Evolutionary conservation across 2,113 vertebrate species (phyloP).

Genomic region (Peromyscus leucopus): DNA sequence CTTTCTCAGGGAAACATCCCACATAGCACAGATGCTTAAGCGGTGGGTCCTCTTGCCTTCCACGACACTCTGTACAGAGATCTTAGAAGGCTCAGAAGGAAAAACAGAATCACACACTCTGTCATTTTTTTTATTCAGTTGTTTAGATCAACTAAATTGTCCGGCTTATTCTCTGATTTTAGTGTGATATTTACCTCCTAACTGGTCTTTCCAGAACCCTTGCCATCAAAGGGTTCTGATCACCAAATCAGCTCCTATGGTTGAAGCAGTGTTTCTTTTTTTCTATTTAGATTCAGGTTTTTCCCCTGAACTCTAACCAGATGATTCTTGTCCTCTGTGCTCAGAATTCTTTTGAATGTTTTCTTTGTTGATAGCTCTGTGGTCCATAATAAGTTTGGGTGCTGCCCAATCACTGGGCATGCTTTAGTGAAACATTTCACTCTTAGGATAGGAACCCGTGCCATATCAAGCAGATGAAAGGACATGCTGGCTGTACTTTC

Average conservation of each 20-base stretch:
- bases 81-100: not conserved
- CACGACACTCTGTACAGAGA: conserved; percentile 17
- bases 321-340: not conserved
- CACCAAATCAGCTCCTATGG: not conserved
- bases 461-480: not conserved
- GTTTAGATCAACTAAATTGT: not conserved
- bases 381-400: not conserved
- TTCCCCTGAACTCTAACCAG: not conserved
- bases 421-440: conserved; percentile 13
- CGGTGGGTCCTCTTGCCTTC: conserved; percentile 7
- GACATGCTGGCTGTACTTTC: not conserved
- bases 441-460: not conserved
- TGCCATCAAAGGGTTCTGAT: not conserved
- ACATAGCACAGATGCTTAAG: not conserved
- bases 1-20: not conserved
- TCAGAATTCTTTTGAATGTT: not conserved
- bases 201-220: not conserved
- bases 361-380: not conserved
- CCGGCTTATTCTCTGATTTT: not conserved
- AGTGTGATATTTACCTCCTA: not conserved
- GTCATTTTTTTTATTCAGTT: too few species aligned
- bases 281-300: not conserved
- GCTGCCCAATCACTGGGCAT: conserved; percentile 17
- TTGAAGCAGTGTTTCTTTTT: not conserved
- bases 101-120: not conserved